Evolutionary conservation across 2,797 vertebrate species (phyloP).

Genomic region (Saxicola maurus): DNA sequence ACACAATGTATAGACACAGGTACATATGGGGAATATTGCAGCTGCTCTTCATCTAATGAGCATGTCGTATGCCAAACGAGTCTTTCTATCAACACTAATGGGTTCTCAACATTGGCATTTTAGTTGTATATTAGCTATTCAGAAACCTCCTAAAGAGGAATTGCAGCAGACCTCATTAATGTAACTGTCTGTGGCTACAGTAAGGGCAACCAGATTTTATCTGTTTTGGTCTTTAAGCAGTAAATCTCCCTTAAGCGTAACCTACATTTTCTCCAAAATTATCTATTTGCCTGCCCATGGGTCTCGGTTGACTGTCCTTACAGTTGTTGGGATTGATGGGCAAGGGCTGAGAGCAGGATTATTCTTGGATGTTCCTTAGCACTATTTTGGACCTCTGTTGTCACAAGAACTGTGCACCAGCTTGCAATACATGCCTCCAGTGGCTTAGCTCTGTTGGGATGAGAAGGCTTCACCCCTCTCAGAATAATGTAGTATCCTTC

Average conservation of each 20-base stretch:
- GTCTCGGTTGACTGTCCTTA: background rate
- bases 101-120: background rate
- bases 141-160: background rate
- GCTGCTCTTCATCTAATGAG: background rate
- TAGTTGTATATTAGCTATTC: background rate
- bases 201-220: background rate
- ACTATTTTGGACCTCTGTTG: background rate
- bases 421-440: background rate
- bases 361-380: background rate
- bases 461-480: background rate
- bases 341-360: background rate
- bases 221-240: background rate
- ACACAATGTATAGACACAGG: background rate
- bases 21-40: background rate
- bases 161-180: background rate
- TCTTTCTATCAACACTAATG: background rate
- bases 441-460: background rate
- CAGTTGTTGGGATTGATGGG: fast-evolving
- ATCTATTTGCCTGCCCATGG: background rate
- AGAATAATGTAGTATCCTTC: background rate
- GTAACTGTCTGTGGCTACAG: background rate
- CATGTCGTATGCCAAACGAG: fast-evolving
- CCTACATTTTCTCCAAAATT: background rate
- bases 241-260: background rate
- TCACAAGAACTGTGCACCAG: fast-evolving